phyloP scores from a whole-genome alignment of 2,113 vertebrate species.

The Chunga burmeisteri region DNA sequence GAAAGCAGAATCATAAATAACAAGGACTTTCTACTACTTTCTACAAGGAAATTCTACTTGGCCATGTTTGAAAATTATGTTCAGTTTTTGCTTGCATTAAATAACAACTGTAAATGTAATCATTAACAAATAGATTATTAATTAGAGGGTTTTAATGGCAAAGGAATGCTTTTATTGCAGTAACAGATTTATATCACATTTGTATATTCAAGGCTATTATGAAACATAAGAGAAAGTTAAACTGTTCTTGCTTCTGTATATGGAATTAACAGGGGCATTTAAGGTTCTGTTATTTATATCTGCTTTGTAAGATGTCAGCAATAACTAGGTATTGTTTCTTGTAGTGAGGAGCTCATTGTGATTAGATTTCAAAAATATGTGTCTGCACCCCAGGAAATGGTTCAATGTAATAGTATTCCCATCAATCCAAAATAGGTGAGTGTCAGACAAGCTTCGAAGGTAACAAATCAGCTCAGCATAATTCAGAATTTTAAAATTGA shows the following conservation, averaged over 20 bases:
- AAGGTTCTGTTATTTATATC: neutral
- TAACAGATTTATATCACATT: neutral
- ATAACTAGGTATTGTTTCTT: constrained; percentile 43
- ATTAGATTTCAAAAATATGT: constrained; percentile 62
- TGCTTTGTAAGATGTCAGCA: constrained; percentile 35
- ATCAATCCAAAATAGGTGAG: constrained; percentile 64
- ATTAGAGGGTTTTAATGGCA: constrained; percentile 17
- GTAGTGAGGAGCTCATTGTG: constrained; percentile 21
- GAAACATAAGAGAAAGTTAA: constrained; percentile 40
- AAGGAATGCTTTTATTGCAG: neutral
- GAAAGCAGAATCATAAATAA: constrained; percentile 21
- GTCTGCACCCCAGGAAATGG: constrained; percentile 43
- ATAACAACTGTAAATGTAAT: neutral
- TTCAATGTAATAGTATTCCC: constrained; percentile 23
- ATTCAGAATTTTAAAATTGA: constrained; percentile 55
- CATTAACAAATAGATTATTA: constrained; percentile 27
- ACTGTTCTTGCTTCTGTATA: neutral
- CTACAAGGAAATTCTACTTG: neutral
- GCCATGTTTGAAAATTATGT: neutral
- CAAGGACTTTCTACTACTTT: neutral
- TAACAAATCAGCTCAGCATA: constrained; percentile 47
- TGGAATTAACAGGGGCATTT: constrained; percentile 11
- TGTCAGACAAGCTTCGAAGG: constrained; percentile 44
- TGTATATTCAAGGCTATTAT: neutral
- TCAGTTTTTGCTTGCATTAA: constrained; percentile 41